These are phyloP conservation scores for Pagrus major DNA, from an alignment of 2,113 vertebrate genomes.

Conservation along the genomic window DNA sequence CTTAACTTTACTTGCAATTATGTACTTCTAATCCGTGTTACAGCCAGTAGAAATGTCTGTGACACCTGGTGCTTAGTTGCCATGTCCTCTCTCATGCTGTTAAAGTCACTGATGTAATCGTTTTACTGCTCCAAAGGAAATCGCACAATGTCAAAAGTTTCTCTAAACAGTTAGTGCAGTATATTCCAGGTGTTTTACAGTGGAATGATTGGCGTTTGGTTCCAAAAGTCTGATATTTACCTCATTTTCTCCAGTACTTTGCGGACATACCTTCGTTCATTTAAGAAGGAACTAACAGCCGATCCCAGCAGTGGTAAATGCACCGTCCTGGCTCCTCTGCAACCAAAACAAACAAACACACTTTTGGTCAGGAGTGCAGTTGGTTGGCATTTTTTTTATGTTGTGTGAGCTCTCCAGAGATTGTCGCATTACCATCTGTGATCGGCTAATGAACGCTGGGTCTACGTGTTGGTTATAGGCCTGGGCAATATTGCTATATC, in stretches of 20 bases:
- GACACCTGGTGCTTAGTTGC: background rate
- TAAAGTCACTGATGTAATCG: background rate
- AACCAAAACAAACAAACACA: background rate
- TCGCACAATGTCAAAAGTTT: background rate
- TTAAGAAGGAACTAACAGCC: background rate
- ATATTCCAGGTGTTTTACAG: conserved; percentile 19
- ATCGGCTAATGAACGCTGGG: too few species aligned
- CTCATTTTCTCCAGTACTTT: background rate
- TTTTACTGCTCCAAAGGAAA: background rate
- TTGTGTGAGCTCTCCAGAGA: background rate
- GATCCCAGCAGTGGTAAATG: background rate
- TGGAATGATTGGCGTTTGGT: background rate
- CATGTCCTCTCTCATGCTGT: background rate
- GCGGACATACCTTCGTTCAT: background rate
- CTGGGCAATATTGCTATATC: too few species aligned
- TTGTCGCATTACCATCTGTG: background rate
- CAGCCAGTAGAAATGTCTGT: background rate
- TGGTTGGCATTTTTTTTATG: background rate
- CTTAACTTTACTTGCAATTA: background rate
- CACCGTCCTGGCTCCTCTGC: background rate
- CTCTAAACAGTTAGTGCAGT: background rate
- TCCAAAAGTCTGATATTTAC: conserved; percentile 4
- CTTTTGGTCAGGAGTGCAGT: background rate
- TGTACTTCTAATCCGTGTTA: background rate
- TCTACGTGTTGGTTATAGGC: too few species aligned